phyloP scores from a whole-genome alignment of 2,797 vertebrate genomes.

The Coccyzus lansbergi region DNA sequence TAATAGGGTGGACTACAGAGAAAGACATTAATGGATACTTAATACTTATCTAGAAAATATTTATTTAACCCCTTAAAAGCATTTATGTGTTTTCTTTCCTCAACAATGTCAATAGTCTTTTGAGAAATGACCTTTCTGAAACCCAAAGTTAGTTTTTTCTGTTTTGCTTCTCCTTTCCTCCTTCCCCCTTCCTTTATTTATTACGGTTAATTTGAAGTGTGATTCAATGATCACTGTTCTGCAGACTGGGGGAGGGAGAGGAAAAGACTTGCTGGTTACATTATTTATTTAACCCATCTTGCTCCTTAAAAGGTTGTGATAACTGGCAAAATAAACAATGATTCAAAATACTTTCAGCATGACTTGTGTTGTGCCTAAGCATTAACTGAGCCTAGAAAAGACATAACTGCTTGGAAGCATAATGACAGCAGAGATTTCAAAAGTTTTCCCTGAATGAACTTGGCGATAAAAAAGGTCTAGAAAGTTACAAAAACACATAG shows the following conservation, averaged over 20 bases:
- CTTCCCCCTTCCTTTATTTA: not conserved
- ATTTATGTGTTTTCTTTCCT: not conserved
- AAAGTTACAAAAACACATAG: not conserved
- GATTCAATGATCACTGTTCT: not conserved
- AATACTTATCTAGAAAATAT: not conserved
- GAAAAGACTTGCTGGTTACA: not conserved
- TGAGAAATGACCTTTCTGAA: not conserved
- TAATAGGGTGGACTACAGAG: not conserved
- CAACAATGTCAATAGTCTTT: not conserved
- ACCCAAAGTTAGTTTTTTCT: not conserved
- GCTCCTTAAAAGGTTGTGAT: conserved; percentile 28
- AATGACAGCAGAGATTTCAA: not conserved
- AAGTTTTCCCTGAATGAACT: not conserved
- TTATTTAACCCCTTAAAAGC: conserved; percentile 4
- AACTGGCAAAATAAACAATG: conserved; percentile 17
- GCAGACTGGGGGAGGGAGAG: not conserved
- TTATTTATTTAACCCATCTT: conserved; percentile 48
- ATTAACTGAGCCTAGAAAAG: not conserved
- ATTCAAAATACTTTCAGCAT: conserved; percentile 18
- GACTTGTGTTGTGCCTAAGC: not conserved
- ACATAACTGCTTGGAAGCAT: not conserved
- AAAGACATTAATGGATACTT: not conserved
- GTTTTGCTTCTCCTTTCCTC: not conserved
- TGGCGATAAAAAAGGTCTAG: not conserved
- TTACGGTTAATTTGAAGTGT: not conserved